Evolutionary conservation across 1,140 invertebrate genomes (phyloP).

Genomic region (Adoxophyes honmai): DNA sequence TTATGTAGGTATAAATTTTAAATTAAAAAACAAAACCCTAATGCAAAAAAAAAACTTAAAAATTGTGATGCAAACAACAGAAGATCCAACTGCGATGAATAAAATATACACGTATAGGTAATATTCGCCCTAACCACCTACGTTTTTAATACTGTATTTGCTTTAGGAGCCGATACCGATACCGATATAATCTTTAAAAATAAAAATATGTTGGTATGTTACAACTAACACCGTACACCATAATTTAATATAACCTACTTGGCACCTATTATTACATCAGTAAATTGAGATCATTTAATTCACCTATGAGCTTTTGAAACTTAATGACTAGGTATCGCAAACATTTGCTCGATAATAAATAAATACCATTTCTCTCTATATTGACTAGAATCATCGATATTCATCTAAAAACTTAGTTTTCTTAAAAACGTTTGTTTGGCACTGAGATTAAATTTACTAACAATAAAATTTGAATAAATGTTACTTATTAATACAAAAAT

Average conservation of each 20-base stretch:
- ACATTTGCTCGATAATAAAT: background rate
- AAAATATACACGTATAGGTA: background rate
- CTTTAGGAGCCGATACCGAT: conserved; percentile 1
- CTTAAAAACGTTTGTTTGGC: background rate
- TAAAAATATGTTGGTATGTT: conserved; percentile 9
- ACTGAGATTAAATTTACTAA: background rate
- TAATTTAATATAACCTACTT: conserved; percentile 27
- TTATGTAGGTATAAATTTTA: too few relatives aligned
- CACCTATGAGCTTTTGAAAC: conserved; percentile 9
- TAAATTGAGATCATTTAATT: conserved; percentile 32
- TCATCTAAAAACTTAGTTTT: background rate
- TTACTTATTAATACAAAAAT: too few relatives aligned
- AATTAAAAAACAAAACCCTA: too few relatives aligned
- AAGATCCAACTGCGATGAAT: conserved; percentile 5
- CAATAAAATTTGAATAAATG: too few relatives aligned
- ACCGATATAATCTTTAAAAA: conserved; percentile 15
- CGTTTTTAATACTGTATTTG: background rate
- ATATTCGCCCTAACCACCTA: background rate
- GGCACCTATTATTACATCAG: conserved; percentile 26
- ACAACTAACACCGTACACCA: conserved; percentile 12
- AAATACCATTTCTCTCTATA: conserved; percentile 1
- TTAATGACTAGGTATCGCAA: background rate
- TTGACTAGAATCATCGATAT: too few relatives aligned
- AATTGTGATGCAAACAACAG: background rate
- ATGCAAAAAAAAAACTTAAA: too few relatives aligned